phyloP scores from a whole-genome alignment of 2,888 invertebrate genomes.

The Cephus sareptanus region DNA sequence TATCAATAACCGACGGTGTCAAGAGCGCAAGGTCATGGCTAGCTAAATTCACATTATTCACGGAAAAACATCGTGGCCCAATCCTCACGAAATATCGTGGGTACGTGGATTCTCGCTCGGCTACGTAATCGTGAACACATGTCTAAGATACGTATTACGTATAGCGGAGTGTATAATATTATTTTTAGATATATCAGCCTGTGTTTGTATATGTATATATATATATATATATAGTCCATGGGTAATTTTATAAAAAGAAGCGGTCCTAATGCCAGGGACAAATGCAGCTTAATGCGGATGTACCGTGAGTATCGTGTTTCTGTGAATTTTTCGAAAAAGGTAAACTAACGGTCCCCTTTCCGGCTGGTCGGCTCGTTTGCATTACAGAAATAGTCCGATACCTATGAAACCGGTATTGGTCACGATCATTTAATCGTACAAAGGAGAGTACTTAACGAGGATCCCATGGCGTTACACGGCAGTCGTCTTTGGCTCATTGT shows the following conservation, averaged over 20 bases:
- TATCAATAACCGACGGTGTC: conserved; percentile 45
- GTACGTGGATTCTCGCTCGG: neutral
- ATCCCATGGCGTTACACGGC: neutral
- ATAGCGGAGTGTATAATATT: neutral
- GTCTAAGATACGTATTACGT: neutral
- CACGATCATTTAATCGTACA: neutral
- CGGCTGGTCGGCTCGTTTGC: neutral
- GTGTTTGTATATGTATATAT: accelerated
- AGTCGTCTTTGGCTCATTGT: neutral
- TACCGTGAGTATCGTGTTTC: neutral
- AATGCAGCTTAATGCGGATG: neutral
- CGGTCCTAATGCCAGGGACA: neutral
- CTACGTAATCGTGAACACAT: neutral
- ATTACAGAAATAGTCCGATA: neutral
- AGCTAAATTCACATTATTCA: conserved; percentile 24
- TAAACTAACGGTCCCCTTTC: neutral
- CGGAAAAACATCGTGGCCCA: neutral
- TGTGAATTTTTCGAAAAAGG: neutral
- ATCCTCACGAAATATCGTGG: neutral
- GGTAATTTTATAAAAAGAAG: neutral
- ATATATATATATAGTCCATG: too few relatives aligned
- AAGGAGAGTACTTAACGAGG: neutral
- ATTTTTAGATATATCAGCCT: neutral
- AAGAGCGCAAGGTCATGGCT: conserved; percentile 43
- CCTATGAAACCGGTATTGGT: neutral